These are phyloP conservation scores for Equus quagga DNA, from an alignment of 2,113 vertebrate genomes.

Conservation along the genomic window DNA sequence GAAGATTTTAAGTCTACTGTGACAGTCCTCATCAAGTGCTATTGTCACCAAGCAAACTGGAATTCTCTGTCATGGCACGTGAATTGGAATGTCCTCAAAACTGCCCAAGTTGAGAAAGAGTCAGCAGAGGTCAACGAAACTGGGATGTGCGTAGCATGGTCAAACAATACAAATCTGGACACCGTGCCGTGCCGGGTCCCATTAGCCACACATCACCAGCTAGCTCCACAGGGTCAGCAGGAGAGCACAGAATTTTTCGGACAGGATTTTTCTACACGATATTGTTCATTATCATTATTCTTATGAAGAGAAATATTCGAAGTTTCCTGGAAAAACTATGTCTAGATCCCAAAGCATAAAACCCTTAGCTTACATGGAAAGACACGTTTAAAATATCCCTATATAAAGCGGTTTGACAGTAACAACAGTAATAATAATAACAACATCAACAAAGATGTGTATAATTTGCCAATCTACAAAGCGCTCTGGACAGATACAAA, in stretches of 20 bases:
- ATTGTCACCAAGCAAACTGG: not conserved
- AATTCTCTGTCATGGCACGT: not conserved
- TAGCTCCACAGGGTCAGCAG: not conserved
- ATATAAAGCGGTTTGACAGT: not conserved
- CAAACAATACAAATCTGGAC: not conserved
- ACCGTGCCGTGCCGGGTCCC: not conserved
- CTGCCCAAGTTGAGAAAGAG: not conserved
- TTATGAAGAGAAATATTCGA: slow-evolving; percentile 31
- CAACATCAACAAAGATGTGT: not conserved
- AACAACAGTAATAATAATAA: not conserved
- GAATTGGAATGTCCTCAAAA: slow-evolving; percentile 33
- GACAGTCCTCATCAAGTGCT: not conserved
- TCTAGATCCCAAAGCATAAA: not conserved
- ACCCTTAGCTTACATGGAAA: not conserved
- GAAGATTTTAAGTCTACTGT: not conserved
- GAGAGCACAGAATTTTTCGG: not conserved
- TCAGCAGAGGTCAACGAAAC: not conserved
- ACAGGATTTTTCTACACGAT: not conserved
- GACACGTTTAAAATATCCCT: not conserved
- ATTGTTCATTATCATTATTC: not conserved
- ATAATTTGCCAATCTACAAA: not conserved
- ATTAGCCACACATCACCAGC: not conserved
- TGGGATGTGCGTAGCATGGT: not conserved
- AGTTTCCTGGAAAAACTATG: not conserved
- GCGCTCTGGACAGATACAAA: not conserved